Conservation (phyloP, 2,888 invertebrate genomes). For the Gibbula magus region DNA sequence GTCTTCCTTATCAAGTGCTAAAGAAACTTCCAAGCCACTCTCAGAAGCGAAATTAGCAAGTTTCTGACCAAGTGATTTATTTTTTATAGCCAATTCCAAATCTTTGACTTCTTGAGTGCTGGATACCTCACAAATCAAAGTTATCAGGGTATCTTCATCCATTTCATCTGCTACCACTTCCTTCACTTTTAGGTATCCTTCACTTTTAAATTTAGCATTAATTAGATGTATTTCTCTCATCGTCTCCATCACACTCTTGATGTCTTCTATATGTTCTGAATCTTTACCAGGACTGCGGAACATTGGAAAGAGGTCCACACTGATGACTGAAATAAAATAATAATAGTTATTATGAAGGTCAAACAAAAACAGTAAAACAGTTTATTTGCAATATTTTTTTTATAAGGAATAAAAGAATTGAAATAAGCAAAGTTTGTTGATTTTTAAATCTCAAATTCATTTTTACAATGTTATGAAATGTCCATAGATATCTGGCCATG, state of each 20-base stretch:
- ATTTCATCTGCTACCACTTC: not conserved
- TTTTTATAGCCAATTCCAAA: not conserved
- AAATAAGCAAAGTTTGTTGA: too few relatives aligned
- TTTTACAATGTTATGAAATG: too few relatives aligned
- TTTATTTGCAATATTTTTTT: too few relatives aligned
- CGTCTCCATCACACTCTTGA: not conserved
- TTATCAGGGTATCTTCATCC: not conserved
- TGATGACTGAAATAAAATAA: not conserved
- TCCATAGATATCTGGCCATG: too few relatives aligned
- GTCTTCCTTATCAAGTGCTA: not conserved
- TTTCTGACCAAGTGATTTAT: not conserved
- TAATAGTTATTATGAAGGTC: too few relatives aligned
- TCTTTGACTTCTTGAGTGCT: not conserved
- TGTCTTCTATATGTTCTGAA: not conserved
- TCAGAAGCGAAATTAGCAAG: not conserved
- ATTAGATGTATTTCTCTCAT: not conserved
- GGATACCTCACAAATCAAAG: not conserved
- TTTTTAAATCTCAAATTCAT: too few relatives aligned
- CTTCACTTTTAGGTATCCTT: not conserved
- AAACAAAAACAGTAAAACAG: too few relatives aligned
- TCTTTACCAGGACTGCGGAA: not conserved
- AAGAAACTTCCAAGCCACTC: not conserved
- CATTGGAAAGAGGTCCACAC: not conserved
- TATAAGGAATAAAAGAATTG: too few relatives aligned
- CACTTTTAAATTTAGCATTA: not conserved